Evolutionary conservation across 2,888 invertebrate species (phyloP), one percentile per base, ranked within the genome.

Genomic region (Tipula unca): DNA sequence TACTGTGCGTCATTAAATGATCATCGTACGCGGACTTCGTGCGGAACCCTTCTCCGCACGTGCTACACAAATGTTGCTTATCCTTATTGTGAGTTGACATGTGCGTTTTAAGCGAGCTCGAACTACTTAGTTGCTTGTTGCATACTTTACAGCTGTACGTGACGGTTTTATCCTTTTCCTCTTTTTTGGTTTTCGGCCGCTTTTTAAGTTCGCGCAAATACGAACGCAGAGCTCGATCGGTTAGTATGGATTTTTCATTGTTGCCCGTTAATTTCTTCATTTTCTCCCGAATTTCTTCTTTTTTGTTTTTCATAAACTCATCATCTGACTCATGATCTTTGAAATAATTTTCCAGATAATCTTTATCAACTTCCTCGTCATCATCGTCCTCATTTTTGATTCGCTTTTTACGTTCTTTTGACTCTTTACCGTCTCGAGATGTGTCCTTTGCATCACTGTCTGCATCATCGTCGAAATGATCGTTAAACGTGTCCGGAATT

Each of bases 271-370:
- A 83, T 83, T 83, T 83, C 14, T 83, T 83, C 17, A 83, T 6
- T 83, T 83, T 83, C 32, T 83, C 83, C 4, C 83, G 29, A 4
- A 83, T 83, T 83, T 83, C 83, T 4, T 32, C 32, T 32, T 83
- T 83, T 32, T 83, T 83, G 17, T 83, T 29, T 32, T 83, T 83
- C 83, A 83, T 83, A 83, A 83, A 83, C n/a, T 83, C 83, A 32
- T 83, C 83, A n/a, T 83, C 83, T 5, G 83, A 83, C n/a, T 83
- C 83, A 6, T 83, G 83, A 83, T 83, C 83, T 32, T 83, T 35
- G n/a, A 83, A 83, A 83, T 83, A 83, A 32, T 83, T 83, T n/a
- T 83, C 83, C 3, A 83, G 35, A 29, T 32, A 83, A n/a, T 83
- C 35, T 32, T 83, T 35, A 83, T 83, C 83, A n/a, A 32, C 83